phyloP scores from a whole-genome alignment of 2,888 invertebrate species.

The Drosophila subquinaria region DNA sequence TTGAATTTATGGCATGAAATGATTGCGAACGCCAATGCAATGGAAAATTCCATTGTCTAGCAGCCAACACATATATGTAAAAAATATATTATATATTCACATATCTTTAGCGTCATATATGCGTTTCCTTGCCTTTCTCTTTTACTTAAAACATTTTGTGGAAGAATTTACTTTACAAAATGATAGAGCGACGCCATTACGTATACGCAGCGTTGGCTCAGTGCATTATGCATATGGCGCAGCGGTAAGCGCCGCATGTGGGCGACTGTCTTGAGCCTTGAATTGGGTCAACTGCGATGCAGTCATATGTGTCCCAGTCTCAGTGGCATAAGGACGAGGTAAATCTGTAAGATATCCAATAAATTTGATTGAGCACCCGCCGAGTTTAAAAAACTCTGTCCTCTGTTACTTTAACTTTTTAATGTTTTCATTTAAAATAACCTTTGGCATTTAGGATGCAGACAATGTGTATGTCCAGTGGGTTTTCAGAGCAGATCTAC shows the following conservation, averaged over 20 bases:
- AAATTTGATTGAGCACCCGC: constrained; percentile 32
- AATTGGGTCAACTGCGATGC: constrained; percentile 27
- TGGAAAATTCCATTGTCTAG: constrained; percentile 71
- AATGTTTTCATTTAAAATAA: not conserved
- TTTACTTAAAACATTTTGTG: constrained; percentile 21
- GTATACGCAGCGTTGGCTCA: constrained; percentile 36
- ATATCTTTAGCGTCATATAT: constrained; percentile 18
- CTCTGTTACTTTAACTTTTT: not conserved
- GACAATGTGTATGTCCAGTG: constrained; percentile 9
- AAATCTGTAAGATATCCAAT: constrained; percentile 12
- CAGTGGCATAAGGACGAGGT: not conserved
- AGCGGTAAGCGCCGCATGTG: constrained; percentile 12
- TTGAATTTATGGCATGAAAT: constrained; percentile 70
- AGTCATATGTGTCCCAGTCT: not conserved
- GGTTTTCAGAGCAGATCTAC: not conserved
- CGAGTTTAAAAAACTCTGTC: not conserved
- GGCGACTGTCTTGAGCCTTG: constrained; percentile 10
- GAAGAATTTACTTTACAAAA: constrained; percentile 4
- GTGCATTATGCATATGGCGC: constrained; percentile 44
- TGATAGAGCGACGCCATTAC: constrained; percentile 40
- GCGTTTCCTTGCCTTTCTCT: constrained; percentile 12
- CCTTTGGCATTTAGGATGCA: constrained; percentile 13
- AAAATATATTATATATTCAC: not conserved
- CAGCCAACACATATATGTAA: not conserved
- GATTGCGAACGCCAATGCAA: constrained; percentile 70